Percentiles rank a stretch among this genome's conserved stretches.
Evolutionary conservation across 1,140 invertebrate genomes (phyloP).

Genomic region (Phenacoccus solenopsis): DNA sequence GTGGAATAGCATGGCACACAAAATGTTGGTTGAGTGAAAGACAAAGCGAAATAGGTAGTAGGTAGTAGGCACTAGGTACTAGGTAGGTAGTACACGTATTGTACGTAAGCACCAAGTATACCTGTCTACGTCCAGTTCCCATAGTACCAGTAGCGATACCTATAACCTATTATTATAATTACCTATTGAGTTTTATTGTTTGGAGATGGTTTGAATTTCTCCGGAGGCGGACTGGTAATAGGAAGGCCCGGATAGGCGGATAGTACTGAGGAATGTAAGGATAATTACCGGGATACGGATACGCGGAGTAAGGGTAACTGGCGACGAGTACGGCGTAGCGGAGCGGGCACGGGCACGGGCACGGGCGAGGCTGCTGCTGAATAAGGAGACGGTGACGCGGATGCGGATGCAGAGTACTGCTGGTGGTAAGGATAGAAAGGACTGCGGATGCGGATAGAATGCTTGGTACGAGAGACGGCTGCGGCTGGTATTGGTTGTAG

Average conservation of each 20-base stretch:
- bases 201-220: too few species aligned
- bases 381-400: background rate
- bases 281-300: background rate
- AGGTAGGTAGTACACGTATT: too few species aligned
- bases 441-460: background rate
- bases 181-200: too few species aligned
- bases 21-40: too few species aligned
- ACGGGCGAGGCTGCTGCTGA: background rate
- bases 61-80: too few species aligned
- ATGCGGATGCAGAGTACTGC: background rate
- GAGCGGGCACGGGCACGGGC: background rate
- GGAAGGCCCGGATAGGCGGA: background rate
- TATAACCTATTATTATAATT: too few species aligned
- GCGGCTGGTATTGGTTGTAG: background rate
- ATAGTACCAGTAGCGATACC: too few species aligned
- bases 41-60: too few species aligned
- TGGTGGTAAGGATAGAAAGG: background rate
- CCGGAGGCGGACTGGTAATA: background rate
- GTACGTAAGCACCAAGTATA: too few species aligned
- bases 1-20: too few species aligned
- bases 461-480: background rate
- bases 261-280: background rate
- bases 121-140: too few species aligned
- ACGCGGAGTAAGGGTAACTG: background rate
- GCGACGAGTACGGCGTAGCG: background rate